Evolutionary conservation across 2,113 vertebrate genomes (phyloP).

Genomic region (Lampris incognitus): DNA sequence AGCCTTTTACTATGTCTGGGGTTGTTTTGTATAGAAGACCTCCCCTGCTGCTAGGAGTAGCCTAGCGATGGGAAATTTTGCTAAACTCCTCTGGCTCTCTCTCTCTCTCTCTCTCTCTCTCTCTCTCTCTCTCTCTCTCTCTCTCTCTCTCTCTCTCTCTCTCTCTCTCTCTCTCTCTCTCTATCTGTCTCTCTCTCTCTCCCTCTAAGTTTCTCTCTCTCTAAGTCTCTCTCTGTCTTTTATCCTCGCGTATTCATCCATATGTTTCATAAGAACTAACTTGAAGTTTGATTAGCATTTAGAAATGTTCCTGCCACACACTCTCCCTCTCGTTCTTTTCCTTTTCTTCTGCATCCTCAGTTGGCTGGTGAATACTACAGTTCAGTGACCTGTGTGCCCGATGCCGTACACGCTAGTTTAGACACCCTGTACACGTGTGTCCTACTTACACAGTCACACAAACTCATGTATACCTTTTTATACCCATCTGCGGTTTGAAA

Average conservation of each 20-base stretch:
- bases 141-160: neutral
- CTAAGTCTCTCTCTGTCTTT: neutral
- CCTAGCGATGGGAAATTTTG: constrained; percentile 61
- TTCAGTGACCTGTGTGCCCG: constrained; percentile 19
- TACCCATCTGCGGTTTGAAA: no score
- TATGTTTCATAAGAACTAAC: constrained; percentile 47
- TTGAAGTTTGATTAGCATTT: constrained; percentile 43
- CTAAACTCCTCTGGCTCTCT: constrained; percentile 31
- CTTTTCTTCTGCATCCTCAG: constrained; percentile 28
- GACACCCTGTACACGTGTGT: constrained; percentile 22
- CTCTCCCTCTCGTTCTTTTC: constrained; percentile 27
- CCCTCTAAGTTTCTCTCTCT: neutral
- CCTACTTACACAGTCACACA: no score
- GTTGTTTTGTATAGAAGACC: constrained; percentile 64
- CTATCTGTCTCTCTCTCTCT: neutral
- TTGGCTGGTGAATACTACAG: constrained; percentile 43
- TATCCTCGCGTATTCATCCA: constrained; percentile 46
- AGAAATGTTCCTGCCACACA: constrained; percentile 39
- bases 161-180: constrained; percentile 1
- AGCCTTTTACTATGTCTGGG: constrained; percentile 72
- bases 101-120: neutral
- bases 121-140: neutral
- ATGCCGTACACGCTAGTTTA: constrained; percentile 22
- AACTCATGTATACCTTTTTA: no score
- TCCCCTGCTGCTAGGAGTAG: constrained; percentile 63